Evolutionary conservation across 2,113 vertebrate species (phyloP), one percentile per base, ranked within the genome.

Genomic region (Clupea harengus): DNA sequence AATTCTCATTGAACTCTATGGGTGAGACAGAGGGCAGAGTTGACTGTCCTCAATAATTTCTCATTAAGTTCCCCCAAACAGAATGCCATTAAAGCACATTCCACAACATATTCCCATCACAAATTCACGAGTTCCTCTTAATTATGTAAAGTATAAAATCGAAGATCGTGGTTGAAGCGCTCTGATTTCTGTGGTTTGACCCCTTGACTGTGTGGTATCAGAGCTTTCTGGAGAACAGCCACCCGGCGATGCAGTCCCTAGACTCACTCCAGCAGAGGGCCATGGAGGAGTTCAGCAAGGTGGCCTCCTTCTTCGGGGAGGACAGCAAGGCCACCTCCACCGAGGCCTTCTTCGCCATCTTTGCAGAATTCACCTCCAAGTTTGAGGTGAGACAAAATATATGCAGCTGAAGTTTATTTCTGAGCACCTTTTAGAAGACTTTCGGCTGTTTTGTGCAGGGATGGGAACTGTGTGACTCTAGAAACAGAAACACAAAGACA

Each of bases 341-440:
- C 0, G 98, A 99, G 91, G 91, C 95, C 32, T 99, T 99, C 92
- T 99, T 99, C 2, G 98, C 96, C 91, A 99, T 99, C 91, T 99
- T 99, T 60, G 92, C 97, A 0, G 97, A 98, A 28, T 99, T 99
- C 91, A 97, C 98, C 67, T 95, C 95, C 91, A 99, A 99, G 93
- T 99, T 99, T 88, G 98, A 98, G 97, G 98, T 97, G 90, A 97
- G 96, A 1, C 10, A 0, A 0, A 44, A 8, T 60, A 7, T 5
- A 20, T 60, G 54, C 54, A 6, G 18, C 54, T 22, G 10, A 39
- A 39, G 39, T 39, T 11, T 15, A 20, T 60, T 22, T 60, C 6
- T 60, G 22, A 22, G 22, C 18, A 22, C 54, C 4, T 54, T 4
- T 4, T 54, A 18, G 17, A 54, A 60, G 6, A 22, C 18, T 60